These are phyloP conservation scores for Struthidea cinerea DNA, from an alignment of 2,113 vertebrate genomes.

Conservation along the genomic window DNA sequence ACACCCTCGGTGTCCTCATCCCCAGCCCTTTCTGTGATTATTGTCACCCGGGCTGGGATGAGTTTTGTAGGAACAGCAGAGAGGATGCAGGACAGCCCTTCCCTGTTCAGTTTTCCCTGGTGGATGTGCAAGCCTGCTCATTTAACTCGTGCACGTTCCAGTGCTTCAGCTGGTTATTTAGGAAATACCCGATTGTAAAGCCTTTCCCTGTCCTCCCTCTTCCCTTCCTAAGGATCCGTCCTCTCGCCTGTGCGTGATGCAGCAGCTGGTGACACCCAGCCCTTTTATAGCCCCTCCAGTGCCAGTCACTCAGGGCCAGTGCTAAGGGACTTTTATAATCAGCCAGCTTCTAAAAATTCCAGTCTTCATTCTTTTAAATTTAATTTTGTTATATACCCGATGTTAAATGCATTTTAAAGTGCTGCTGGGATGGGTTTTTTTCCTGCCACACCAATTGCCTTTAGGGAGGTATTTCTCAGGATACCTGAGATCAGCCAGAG, in stretches of 20 bases:
- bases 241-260: background rate
- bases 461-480: background rate
- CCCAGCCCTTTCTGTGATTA: background rate
- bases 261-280: background rate
- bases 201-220: background rate
- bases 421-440: background rate
- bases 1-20: background rate
- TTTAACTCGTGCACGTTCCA: background rate
- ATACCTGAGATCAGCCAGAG: background rate
- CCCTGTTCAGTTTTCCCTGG: accelerated
- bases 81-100: background rate
- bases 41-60: background rate
- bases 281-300: background rate
- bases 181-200: background rate
- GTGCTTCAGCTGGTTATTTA: background rate
- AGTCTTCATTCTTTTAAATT: background rate
- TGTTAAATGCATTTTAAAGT: background rate
- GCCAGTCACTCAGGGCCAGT: background rate
- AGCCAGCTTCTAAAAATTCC: background rate
- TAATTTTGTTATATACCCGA: accelerated
- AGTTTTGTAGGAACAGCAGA: background rate
- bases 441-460: background rate
- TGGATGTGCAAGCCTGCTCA: background rate
- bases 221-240: background rate
- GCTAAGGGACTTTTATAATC: background rate